These are phyloP conservation scores for Orthosia cruda DNA, from an alignment of 2,888 invertebrate genomes.

Conservation along the genomic window DNA sequence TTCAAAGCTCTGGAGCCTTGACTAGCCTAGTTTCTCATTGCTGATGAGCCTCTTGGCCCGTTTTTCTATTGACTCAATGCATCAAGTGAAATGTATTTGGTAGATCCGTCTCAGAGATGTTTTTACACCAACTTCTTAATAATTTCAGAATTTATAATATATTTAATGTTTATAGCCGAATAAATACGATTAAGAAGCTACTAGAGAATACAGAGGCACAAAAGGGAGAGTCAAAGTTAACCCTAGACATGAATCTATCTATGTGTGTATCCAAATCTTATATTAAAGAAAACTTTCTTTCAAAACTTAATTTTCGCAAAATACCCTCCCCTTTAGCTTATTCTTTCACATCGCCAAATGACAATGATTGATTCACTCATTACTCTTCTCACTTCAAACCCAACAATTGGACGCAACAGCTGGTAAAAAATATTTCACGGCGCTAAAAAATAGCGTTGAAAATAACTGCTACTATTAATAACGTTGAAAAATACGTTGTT, in stretches of 20 bases:
- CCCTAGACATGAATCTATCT: background rate
- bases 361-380: slow-evolving; percentile 55
- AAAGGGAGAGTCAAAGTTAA: background rate
- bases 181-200: too few relatives aligned
- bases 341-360: slow-evolving; percentile 36
- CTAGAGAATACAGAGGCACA: background rate
- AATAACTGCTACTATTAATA: slow-evolving; percentile 83
- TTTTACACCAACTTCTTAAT: background rate
- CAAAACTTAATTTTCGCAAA: background rate
- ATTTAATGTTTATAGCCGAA: too few relatives aligned
- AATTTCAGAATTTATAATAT: too few relatives aligned
- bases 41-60: too few relatives aligned
- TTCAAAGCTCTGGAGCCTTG: too few relatives aligned
- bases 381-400: slow-evolving; percentile 44
- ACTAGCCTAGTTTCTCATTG: too few relatives aligned
- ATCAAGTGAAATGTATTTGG: too few relatives aligned
- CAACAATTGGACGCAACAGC: slow-evolving; percentile 54
- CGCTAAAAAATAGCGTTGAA: slow-evolving; percentile 71
- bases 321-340: background rate
- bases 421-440: slow-evolving; percentile 44
- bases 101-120: too few relatives aligned
- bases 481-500: slow-evolving; percentile 77
- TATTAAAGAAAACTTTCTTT: slow-evolving; percentile 7
- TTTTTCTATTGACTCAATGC: too few relatives aligned
- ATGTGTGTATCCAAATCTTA: background rate